phyloP scores from a whole-genome alignment of 2,888 invertebrate species.

The Schrankia costaestrigalis region DNA sequence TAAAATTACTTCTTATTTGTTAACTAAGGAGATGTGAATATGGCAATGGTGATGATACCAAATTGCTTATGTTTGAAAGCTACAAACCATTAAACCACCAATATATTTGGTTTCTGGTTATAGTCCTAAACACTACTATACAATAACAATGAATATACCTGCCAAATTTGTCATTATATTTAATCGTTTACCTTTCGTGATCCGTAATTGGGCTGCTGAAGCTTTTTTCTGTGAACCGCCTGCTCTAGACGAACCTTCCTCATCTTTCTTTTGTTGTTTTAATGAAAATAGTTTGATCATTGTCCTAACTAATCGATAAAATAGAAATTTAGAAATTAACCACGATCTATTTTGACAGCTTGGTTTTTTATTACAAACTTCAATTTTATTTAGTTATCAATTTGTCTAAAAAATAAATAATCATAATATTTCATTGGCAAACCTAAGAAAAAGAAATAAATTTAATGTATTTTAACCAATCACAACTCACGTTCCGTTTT shows the following conservation, averaged over 20 bases:
- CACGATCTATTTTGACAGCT: conserved; percentile 74
- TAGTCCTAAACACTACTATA: conserved; percentile 7
- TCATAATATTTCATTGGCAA: conserved; percentile 24
- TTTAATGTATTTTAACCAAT: conserved; percentile 9
- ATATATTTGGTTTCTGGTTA: too few species aligned
- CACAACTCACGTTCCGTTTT: too few species aligned
- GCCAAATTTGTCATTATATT: conserved; percentile 22
- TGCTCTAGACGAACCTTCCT: conserved; percentile 85
- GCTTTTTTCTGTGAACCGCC: conserved; percentile 92
- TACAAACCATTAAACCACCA: too few species aligned
- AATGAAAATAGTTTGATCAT: conserved; percentile 99
- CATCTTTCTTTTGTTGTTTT: conserved; percentile 99
- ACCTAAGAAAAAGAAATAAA: conserved; percentile 8
- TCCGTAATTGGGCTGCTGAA: conserved; percentile 97
- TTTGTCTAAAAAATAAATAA: conserved; percentile 22
- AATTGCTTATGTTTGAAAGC: too few species aligned
- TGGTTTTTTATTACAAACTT: conserved; percentile 43
- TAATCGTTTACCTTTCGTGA: conserved; percentile 92
- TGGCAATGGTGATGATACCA: too few species aligned
- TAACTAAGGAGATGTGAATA: too few species aligned
- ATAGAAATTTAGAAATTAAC: conserved; percentile 64
- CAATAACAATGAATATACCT: conserved; percentile 22
- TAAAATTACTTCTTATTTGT: too few species aligned
- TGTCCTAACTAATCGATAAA: conserved; percentile 72
- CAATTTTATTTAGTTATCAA: conserved; percentile 15